Evolutionary conservation across 1,140 invertebrate species (phyloP).

Genomic region (Pachyrhynchus sulphureomaculatus): DNA sequence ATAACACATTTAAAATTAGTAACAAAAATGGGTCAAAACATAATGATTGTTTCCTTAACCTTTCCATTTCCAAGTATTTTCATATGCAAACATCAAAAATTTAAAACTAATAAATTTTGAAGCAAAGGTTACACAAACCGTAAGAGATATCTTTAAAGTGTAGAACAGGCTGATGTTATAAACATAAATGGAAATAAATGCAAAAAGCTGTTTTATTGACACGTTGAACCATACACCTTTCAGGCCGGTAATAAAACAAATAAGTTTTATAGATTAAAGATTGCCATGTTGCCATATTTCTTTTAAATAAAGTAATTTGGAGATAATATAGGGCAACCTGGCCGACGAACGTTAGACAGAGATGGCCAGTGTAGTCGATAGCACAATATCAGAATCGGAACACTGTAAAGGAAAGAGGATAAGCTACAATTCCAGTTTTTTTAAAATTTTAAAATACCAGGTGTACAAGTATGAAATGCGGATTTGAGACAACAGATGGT

Average conservation of each 20-base stretch:
- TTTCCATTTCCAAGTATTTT: no score
- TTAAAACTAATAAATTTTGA: slow-evolving; percentile 20
- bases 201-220: slow-evolving; percentile 28
- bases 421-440: no score
- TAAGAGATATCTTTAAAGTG: slow-evolving; percentile 29
- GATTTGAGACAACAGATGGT: no score
- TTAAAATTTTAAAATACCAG: no score
- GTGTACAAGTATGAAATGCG: no score
- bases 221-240: slow-evolving; percentile 22
- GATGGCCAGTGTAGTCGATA: no score
- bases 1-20: no score
- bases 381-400: no score
- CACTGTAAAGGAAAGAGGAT: no score
- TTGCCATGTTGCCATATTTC: slow-evolving; percentile 6
- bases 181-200: slow-evolving; percentile 7
- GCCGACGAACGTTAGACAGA: no score
- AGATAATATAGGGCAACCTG: neutral
- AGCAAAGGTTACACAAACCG: slow-evolving; percentile 23
- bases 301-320: neutral
- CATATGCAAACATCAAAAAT: neutral
- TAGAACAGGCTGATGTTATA: slow-evolving; percentile 18
- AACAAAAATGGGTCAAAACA: no score
- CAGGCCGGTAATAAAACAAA: slow-evolving; percentile 27
- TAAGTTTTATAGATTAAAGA: neutral
- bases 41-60: no score